Conservation (phyloP, 2,888 invertebrate species). For the Drepana falcataria region DNA sequence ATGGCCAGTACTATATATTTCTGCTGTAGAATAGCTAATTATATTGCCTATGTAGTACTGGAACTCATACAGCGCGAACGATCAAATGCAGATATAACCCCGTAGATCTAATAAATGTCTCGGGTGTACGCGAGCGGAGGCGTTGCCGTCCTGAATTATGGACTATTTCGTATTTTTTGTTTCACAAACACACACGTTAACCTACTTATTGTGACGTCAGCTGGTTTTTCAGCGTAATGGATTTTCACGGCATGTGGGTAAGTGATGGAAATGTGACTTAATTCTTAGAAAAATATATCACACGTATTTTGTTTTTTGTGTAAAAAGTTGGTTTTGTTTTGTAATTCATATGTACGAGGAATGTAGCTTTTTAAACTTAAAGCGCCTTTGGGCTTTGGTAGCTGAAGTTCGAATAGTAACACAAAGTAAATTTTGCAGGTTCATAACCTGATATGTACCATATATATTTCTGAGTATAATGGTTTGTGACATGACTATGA, state of each 20-base stretch:
- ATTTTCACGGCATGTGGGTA: conserved; percentile 10
- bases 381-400: too few species aligned
- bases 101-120: conserved; percentile 42
- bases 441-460: too few species aligned
- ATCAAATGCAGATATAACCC: conserved; percentile 45
- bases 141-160: conserved; percentile 42
- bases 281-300: neutral
- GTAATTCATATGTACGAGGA: too few species aligned
- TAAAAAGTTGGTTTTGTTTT: too few species aligned
- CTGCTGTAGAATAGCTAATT: too few species aligned
- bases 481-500: too few species aligned
- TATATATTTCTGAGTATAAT: too few species aligned
- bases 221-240: conserved; percentile 3
- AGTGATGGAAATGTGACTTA: neutral
- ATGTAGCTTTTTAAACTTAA: too few species aligned
- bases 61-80: conserved; percentile 13
- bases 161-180: conserved; percentile 35
- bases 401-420: too few species aligned
- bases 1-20: too few species aligned
- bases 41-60: neutral
- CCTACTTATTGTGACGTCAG: conserved; percentile 3
- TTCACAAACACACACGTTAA: conserved; percentile 13
- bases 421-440: too few species aligned
- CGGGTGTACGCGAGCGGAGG: conserved; percentile 43
- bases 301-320: too few species aligned